Percentiles rank a stretch among this genome's conserved stretches.
These are phyloP conservation scores for Drosophila diplacantha DNA, from an alignment of 2,888 invertebrate species.

Conservation along the genomic window DNA sequence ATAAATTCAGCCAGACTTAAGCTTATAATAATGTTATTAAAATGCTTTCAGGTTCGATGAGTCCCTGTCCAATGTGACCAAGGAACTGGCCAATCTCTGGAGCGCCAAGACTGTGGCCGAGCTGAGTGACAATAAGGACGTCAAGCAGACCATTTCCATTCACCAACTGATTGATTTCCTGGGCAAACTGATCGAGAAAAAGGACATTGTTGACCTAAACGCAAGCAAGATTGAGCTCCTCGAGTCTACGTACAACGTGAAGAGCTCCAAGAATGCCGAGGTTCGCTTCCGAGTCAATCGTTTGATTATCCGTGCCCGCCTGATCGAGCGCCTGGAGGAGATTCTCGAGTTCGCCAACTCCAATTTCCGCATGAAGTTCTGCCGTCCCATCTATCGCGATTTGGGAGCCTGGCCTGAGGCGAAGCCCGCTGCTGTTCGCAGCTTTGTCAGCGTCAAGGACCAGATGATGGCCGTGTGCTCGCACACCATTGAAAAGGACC, in stretches of 20 bases:
- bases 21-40: too few species aligned
- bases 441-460: constrained; percentile 83
- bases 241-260: constrained; percentile 83
- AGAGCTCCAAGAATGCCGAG: constrained; percentile 85
- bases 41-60: constrained; percentile 82
- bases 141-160: constrained; percentile 81
- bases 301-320: constrained; percentile 85
- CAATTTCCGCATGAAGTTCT: constrained; percentile 94
- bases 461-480: constrained; percentile 92
- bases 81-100: constrained; percentile 81
- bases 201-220: constrained; percentile 76
- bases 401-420: constrained; percentile 88
- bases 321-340: constrained; percentile 82
- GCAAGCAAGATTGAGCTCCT: constrained; percentile 81
- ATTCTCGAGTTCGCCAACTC: constrained; percentile 88
- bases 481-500: constrained; percentile 86
- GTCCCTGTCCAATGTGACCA: constrained; percentile 82
- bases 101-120: constrained; percentile 77
- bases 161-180: constrained; percentile 85
- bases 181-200: constrained; percentile 82
- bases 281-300: constrained; percentile 88
- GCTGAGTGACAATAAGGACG: constrained; percentile 78
- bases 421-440: constrained; percentile 83
- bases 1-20: rapidly evolving
- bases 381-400: constrained; percentile 91